phyloP scores from a whole-genome alignment of 2,888 invertebrate species.

The Cheilosia scutellata region DNA sequence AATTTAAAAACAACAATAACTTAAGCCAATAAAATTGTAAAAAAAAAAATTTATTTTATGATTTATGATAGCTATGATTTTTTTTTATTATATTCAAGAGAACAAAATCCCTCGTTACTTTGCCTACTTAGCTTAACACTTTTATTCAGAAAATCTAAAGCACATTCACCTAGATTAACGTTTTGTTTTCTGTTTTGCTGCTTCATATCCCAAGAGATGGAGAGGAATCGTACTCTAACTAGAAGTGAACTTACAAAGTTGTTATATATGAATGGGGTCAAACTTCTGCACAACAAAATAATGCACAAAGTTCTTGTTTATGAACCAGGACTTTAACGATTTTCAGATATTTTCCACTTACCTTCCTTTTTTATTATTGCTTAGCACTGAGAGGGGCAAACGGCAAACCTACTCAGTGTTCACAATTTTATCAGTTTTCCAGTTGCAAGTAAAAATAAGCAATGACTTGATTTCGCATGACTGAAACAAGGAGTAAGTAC shows the following conservation, averaged over 20 bases:
- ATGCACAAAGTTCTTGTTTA: slow-evolving; percentile 74
- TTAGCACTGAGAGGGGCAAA: slow-evolving; percentile 24
- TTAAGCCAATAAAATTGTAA: background rate
- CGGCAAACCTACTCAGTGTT: slow-evolving; percentile 32
- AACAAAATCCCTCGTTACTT: slow-evolving; percentile 33
- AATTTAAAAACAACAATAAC: no score
- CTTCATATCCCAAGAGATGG: slow-evolving; percentile 28
- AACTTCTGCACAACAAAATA: slow-evolving; percentile 74
- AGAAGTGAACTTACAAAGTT: slow-evolving; percentile 66
- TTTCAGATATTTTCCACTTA: slow-evolving; percentile 74
- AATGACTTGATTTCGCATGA: slow-evolving; percentile 69
- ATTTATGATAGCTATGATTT: slow-evolving; percentile 3
- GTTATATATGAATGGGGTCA: slow-evolving; percentile 71
- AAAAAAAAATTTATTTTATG: no score
- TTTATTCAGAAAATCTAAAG: slow-evolving; percentile 58
- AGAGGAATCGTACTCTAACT: slow-evolving; percentile 36
- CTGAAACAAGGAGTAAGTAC: slow-evolving; percentile 66
- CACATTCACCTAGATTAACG: slow-evolving; percentile 70
- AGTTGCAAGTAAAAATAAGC: slow-evolving; percentile 61
- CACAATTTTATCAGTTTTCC: slow-evolving; percentile 64
- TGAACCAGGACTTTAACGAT: slow-evolving; percentile 70
- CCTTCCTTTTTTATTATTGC: slow-evolving; percentile 56
- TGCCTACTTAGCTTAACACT: slow-evolving; percentile 58
- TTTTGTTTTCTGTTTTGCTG: slow-evolving; percentile 44
- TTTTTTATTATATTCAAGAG: background rate